Percentiles rank a stretch among this genome's conserved stretches.
phyloP scores from a whole-genome alignment of 2,113 vertebrate species.

The Cichladusa arquata region DNA sequence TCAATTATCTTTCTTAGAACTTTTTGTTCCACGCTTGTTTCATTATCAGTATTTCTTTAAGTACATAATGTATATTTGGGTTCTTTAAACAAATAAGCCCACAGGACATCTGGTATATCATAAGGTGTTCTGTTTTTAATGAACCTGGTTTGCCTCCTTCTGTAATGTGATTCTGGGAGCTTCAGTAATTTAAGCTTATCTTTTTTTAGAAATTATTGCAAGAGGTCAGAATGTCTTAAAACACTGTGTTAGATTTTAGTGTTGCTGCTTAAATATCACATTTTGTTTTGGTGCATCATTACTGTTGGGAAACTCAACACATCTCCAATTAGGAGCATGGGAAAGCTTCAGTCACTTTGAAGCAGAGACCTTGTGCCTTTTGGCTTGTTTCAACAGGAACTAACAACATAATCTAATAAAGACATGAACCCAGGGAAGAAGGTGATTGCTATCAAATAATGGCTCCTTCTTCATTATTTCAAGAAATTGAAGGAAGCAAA shows the following conservation, averaged over 20 bases:
- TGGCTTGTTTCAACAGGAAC: not conserved
- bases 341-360: not conserved
- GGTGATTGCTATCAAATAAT: not conserved
- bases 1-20: not conserved
- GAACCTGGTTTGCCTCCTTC: not conserved
- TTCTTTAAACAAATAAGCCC: slow-evolving; percentile 1
- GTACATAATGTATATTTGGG: not conserved
- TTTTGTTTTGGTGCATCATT: not conserved
- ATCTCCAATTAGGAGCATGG: not conserved
- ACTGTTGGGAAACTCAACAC: not conserved
- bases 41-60: not conserved
- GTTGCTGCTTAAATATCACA: not conserved
- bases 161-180: not conserved
- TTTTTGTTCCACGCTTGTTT: not conserved
- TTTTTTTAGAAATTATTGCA: not conserved
- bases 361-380: not conserved
- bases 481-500: not conserved
- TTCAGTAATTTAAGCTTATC: not conserved
- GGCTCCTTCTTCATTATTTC: not conserved
- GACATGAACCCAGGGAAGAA: rapidly evolving
- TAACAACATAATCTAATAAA: not conserved
- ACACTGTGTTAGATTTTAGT: not conserved
- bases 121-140: not conserved
- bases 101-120: not conserved
- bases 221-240: not conserved